These are phyloP conservation scores for Guaruba guarouba DNA, from an alignment of 2,113 vertebrate genomes.

Conservation along the genomic window DNA sequence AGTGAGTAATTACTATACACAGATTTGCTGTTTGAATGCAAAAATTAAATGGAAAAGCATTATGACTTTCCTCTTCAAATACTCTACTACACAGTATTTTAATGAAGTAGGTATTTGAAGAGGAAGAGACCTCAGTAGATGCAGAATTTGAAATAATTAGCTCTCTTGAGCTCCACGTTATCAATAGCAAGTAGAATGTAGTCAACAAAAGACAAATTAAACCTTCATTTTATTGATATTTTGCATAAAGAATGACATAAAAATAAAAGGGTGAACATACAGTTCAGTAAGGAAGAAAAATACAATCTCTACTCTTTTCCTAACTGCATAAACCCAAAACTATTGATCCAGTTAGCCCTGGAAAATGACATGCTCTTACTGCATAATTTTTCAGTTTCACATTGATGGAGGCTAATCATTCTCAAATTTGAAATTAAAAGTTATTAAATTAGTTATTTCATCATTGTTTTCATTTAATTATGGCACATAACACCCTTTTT, in stretches of 20 bases:
- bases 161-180: conserved; percentile 15
- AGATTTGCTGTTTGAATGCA: not conserved
- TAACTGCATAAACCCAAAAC: not conserved
- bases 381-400: not conserved
- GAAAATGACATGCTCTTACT: not conserved
- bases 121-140: not conserved
- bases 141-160: conserved; percentile 25
- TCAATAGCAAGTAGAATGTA: conserved; percentile 4
- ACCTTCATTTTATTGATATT: conserved; percentile 24
- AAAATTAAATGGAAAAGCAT: not conserved
- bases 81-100: not conserved
- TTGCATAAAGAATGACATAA: conserved; percentile 2
- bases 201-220: conserved; percentile 34
- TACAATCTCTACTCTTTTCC: not conserved
- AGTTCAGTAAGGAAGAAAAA: not conserved
- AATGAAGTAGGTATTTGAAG: not conserved
- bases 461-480: not conserved
- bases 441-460: not conserved
- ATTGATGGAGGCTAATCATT: not conserved
- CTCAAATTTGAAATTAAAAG: not conserved
- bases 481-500: not conserved
- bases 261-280: not conserved
- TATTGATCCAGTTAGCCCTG: not conserved
- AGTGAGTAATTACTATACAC: not conserved
- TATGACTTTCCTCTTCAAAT: not conserved